Evolutionary conservation across 2,113 vertebrate species (phyloP), one percentile per base, ranked within the genome.

Genomic region (Notiomystis cincta): DNA sequence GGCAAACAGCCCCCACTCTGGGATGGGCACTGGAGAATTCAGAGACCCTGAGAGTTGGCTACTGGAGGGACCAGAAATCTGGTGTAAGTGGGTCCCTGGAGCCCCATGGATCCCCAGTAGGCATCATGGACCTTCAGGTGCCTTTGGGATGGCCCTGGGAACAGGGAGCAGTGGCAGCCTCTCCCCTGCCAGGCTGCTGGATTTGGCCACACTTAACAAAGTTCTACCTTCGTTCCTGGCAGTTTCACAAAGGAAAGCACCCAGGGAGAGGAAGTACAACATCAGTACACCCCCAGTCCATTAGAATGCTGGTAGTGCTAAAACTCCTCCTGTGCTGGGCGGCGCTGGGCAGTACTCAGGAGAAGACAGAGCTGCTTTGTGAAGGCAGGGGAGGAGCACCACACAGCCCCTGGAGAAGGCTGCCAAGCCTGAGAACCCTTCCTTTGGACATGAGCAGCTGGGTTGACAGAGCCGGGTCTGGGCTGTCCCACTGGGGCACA

Each of bases 381-480:
- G 72, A 19, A 7, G 37, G 33, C 33, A 37, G 57, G 6, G 27
- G 14, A 47, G 25, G 60, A 72, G 23, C 13, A 22, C 16, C 37
- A 31, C 23, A 23, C 24, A 48, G 75, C 6, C 47, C 15, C 62
- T 16, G 33, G 4, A n/a, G 51, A 27, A 61, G 25, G n/a, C 33
- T 80, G 25, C 35, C 27, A 33, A 33, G 23, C 27, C 38, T 67
- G 47, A 66, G 17, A 22, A 8, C 22, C 13, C 23, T 54, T 58
- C 38, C 25, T 56, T 44, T 40, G 48, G 35, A 13, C 1, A 4
- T 6, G 20, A 27, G 6, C 0, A 3, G n/a, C 11, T 0, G 0
- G 40, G 33, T 30, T 72, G 37, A 12, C 1, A 19, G 40, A 70
- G 10, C 23, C 44, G 57, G 69, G 3, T 6, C 13, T 27, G 30